Evolutionary conservation across 2,113 vertebrate genomes (phyloP), one percentile per base, ranked within the genome.

Genomic region (Loxodonta africana): DNA sequence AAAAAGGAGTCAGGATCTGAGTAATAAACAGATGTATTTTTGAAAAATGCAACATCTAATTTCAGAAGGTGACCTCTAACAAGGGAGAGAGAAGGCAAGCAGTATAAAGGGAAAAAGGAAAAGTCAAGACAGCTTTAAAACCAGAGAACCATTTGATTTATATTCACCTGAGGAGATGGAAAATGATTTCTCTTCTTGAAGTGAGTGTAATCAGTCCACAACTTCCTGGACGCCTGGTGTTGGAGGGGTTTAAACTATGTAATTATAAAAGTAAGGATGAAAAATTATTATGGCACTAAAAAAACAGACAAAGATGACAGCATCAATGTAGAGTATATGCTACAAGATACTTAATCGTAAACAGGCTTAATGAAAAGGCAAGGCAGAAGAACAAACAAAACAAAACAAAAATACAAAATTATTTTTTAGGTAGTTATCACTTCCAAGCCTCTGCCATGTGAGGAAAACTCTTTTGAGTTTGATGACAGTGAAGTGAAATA

Each of bases 141-240:
- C 2, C 76, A 21, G 33, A 87, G 69, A 25, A 17, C 26, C 44
- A 23, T 89, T 93, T 92, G 92, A 97, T 93, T 96, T 93, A 87
- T 82, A 90, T 65, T 95, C 94, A 90, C 84, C 69, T 67, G 37
- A 81, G 48, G 81, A 95, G 51, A 90, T 21, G 23, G 83, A 90
- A 96, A 97, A 92, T 94, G 73, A 93, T 96, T 96, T 97, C 83
- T 25, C 53, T 94, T 93, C 95, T 92, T 87, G 46, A 91, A 71
- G 41, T 83, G 28, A 83, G 5, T 67, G 71, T 94, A 94, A 93
- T 86, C 89, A 93, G 71, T 88, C 20, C 44, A 41, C 8, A 92
- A 63, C 6, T 83, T 91, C 89, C 74, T 83, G 74, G 85, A 76
- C 48, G 18, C 53, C 91, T 83, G 21, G 25, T 89, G 62, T 25